Conservation (phyloP, 2,888 invertebrate species). For the Chrysotoxum bicinctum region DNA sequence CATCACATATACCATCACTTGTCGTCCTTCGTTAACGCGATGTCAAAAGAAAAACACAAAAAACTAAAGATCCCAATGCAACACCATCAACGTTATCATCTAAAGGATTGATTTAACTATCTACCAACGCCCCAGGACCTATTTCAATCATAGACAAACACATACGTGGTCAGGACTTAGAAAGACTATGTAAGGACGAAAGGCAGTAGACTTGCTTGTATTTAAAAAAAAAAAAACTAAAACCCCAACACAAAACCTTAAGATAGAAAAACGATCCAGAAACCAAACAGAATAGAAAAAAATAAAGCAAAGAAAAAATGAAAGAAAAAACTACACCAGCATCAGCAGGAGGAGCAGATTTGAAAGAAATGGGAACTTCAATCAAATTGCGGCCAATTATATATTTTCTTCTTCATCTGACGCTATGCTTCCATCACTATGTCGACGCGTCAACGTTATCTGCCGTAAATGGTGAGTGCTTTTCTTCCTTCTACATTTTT, state of each 20-base stretch:
- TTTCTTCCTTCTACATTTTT: conserved; percentile 2
- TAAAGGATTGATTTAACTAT: conserved; percentile 27
- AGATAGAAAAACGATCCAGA: background rate
- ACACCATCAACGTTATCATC: background rate
- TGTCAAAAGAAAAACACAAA: conserved; percentile 47
- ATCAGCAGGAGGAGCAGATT: conserved; percentile 10
- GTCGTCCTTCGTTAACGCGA: conserved; percentile 35
- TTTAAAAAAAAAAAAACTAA: background rate
- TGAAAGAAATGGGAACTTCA: conserved; percentile 54
- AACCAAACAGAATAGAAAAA: background rate
- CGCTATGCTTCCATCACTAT: conserved; percentile 57
- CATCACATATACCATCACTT: conserved; percentile 11
- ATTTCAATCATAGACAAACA: background rate
- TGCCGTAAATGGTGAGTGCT: conserved; percentile 55
- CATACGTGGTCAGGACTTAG: background rate
- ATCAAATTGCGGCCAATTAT: conserved; percentile 66
- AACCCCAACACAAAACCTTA: background rate
- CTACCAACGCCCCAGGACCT: background rate
- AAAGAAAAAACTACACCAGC: conserved; percentile 1
- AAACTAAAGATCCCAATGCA: conserved; percentile 9
- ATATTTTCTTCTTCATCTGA: conserved; percentile 58
- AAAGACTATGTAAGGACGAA: background rate
- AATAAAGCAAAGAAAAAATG: conserved; percentile 9
- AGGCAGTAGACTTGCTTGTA: background rate
- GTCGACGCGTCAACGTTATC: conserved; percentile 64